Conservation (phyloP, 2,888 invertebrate species). For the Pachydiplax longipennis region DNA sequence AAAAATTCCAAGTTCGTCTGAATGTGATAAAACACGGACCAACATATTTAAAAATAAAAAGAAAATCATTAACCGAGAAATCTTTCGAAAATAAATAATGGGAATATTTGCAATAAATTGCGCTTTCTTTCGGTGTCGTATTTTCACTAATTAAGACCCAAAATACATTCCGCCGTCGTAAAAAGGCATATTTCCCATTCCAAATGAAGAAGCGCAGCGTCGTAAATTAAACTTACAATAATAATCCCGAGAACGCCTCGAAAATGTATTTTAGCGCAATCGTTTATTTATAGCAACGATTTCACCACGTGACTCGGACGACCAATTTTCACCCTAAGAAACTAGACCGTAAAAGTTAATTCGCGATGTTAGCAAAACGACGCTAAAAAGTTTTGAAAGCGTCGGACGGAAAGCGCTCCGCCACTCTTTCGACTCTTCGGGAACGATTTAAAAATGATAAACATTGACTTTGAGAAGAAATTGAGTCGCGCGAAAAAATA, state of each 20-base stretch:
- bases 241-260: no score
- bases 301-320: no score
- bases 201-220: no score
- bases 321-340: no score
- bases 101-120: not conserved
- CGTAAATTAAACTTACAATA: no score
- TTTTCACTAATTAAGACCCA: not conserved
- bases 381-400: no score
- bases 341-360: no score
- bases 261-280: no score
- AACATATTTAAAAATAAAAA: not conserved
- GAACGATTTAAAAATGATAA: not conserved
- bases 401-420: no score
- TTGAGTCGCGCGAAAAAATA: not conserved
- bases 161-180: not conserved
- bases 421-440: not conserved
- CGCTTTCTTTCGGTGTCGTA: not conserved
- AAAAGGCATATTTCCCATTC: no score
- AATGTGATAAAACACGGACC: not conserved
- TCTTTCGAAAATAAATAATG: not conserved
- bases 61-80: not conserved
- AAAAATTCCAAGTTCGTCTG: not conserved
- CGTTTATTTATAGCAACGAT: no score
- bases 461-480: not conserved
- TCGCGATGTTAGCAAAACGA: no score